Conservation (phyloP, 2,797 vertebrate genomes). For the Smutsia gigantea region DNA sequence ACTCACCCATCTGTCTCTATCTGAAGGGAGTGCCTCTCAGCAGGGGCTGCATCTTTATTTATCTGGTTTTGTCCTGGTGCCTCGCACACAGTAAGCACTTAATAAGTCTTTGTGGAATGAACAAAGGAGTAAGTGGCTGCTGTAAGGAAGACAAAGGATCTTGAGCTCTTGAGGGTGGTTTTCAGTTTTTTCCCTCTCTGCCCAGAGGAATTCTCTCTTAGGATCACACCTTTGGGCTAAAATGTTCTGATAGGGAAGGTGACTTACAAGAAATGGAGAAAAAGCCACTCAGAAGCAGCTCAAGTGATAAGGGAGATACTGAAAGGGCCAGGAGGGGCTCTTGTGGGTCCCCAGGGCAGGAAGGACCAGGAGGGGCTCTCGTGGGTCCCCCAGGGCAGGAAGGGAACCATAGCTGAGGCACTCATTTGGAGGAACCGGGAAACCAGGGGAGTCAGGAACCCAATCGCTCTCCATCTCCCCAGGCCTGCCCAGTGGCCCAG, state of each 20-base stretch:
- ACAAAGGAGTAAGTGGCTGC: background rate
- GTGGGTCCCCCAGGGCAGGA: background rate
- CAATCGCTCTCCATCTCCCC: background rate
- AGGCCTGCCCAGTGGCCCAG: background rate
- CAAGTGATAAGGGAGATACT: background rate
- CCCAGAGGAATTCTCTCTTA: background rate
- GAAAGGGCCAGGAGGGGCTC: background rate
- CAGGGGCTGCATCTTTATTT: background rate
- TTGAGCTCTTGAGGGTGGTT: background rate
- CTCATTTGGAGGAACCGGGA: background rate
- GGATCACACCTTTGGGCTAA: background rate
- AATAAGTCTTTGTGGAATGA: background rate
- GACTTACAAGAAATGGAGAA: background rate
- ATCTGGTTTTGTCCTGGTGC: background rate
- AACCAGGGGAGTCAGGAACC: background rate
- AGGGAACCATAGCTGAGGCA: background rate
- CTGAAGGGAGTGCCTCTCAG: background rate
- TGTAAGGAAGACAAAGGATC: background rate
- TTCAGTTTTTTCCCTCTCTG: background rate
- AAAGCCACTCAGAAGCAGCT: background rate
- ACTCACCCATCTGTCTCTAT: background rate
- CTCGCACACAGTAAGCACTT: background rate
- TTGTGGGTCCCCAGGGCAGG: background rate
- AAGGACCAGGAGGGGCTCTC: background rate
- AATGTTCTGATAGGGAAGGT: background rate